Evolutionary conservation across 2,888 invertebrate species (phyloP), one percentile per base, ranked within the genome.

Genomic region (Brenthis daphne): DNA sequence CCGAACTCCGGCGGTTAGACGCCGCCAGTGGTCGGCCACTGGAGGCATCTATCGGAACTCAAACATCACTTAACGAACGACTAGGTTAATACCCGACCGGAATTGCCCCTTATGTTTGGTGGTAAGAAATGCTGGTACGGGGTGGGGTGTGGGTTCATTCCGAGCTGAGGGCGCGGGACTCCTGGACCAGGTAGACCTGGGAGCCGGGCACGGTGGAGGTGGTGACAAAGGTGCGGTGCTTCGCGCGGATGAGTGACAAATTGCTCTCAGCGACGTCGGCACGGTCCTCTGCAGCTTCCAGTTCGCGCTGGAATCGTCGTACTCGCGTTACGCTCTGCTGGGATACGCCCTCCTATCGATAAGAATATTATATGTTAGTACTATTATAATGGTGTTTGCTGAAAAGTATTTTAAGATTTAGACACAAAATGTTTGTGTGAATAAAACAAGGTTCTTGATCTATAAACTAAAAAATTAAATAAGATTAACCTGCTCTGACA

Each of bases 211-310:
- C 96, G 80, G 97, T 95, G 90, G 96, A 97, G 89, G 98, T 97
- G 94, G 98, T 98, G 85, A 98, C 98, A 93, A 98, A 98, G 90
- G 98, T 97, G 94, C 99, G 98, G 94, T 99, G 99, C 95, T 99
- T 99, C 94, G 99, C 98, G 84, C 99, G 96, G 94, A 99, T 98
- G 90, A 99, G 94, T 81, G 96, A 96, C 88, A 99, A 95, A 92
- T 97, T 98, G 94, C 97, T 97, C 94, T 99, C 98, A 80, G 98
- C 98, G 80, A 95, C 95, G 83, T 99, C 98, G 81, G 98, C 98
- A 80, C 99, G 97, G 91, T 98, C 98, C 90, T 99, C 99, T 77
- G 99, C 99, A 65, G 99, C 98, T 90, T 99, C 99, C 87, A 99
- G 93, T 93, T 99, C 99, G 83, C 99, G 96, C 93, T 99, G 99